phyloP scores from a whole-genome alignment of 2,888 invertebrate species.

The Pseudanteris insignis region DNA sequence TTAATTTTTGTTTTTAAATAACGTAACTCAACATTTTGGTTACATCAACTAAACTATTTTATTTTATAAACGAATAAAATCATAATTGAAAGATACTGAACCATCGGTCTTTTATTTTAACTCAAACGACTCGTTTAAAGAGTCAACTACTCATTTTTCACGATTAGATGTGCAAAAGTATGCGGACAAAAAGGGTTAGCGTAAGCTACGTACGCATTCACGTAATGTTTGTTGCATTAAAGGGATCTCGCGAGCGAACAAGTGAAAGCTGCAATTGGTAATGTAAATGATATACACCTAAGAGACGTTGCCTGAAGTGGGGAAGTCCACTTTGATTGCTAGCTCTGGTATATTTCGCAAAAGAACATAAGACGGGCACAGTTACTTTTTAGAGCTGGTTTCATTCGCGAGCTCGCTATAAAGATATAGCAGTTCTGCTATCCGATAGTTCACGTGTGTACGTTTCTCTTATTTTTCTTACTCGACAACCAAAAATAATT shows the following conservation, averaged over 20 bases:
- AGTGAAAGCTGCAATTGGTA: slow-evolving; percentile 51
- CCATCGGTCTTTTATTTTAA: too few relatives aligned
- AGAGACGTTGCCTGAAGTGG: slow-evolving; percentile 47
- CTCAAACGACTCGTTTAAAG: too few relatives aligned
- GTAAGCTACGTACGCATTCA: not conserved
- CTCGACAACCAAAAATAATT: too few relatives aligned
- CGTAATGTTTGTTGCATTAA: slow-evolving; percentile 1
- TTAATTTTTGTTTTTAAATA: too few relatives aligned
- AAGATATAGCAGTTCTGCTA: slow-evolving; percentile 41
- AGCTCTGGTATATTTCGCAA: slow-evolving; percentile 34
- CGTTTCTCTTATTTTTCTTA: not conserved
- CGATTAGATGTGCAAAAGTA: too few relatives aligned
- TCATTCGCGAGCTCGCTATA: slow-evolving; percentile 46
- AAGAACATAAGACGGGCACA: slow-evolving; percentile 43
- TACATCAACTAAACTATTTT: too few relatives aligned
- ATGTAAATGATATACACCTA: slow-evolving; percentile 46
- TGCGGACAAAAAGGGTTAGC: slow-evolving; percentile 11
- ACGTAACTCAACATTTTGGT: too few relatives aligned
- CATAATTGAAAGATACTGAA: too few relatives aligned
- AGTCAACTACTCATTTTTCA: too few relatives aligned
- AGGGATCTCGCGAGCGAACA: slow-evolving; percentile 6
- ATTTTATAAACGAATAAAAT: too few relatives aligned
- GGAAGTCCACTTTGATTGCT: slow-evolving; percentile 41
- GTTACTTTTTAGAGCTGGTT: slow-evolving; percentile 50
- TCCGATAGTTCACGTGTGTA: slow-evolving; percentile 17